Percentiles rank a stretch among this genome's conserved stretches.
These are phyloP conservation scores for Pseudonaja textilis DNA, from an alignment of 2,113 vertebrate genomes.

Conservation along the genomic window DNA sequence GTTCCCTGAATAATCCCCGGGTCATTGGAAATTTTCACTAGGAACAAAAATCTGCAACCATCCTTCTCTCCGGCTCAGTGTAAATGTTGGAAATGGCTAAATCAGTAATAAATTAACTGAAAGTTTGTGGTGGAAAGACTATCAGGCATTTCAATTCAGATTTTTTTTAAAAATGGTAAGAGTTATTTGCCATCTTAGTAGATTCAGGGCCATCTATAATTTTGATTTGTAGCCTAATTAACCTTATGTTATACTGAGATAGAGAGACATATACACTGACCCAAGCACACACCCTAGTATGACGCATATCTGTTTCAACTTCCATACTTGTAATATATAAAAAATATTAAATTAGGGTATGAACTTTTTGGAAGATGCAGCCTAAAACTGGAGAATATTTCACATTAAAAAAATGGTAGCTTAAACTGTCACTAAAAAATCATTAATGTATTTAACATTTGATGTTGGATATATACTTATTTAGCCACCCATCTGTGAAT, in stretches of 20 bases:
- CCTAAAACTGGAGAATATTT: background rate
- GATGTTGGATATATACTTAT: background rate
- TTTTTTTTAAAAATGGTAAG: background rate
- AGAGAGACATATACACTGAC: background rate
- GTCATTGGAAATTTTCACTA: background rate
- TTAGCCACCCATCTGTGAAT: background rate
- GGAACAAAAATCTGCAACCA: background rate
- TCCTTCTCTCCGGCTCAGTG: no score
- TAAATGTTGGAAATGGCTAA: background rate
- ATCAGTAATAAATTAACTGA: background rate
- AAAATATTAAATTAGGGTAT: background rate
- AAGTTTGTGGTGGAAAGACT: background rate
- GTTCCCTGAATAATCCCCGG: background rate
- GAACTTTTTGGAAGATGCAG: background rate
- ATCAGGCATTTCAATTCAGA: background rate
- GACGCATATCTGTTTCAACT: background rate
- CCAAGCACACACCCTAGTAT: background rate
- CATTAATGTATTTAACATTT: background rate
- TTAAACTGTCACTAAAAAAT: background rate
- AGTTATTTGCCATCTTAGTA: background rate
- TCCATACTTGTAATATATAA: background rate
- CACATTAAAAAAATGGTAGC: background rate
- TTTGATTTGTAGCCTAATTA: background rate
- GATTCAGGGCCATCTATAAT: background rate
- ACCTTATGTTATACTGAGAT: background rate